Evolutionary conservation across 2,797 vertebrate species (phyloP).

Genomic region (Poecilia velifera): DNA sequence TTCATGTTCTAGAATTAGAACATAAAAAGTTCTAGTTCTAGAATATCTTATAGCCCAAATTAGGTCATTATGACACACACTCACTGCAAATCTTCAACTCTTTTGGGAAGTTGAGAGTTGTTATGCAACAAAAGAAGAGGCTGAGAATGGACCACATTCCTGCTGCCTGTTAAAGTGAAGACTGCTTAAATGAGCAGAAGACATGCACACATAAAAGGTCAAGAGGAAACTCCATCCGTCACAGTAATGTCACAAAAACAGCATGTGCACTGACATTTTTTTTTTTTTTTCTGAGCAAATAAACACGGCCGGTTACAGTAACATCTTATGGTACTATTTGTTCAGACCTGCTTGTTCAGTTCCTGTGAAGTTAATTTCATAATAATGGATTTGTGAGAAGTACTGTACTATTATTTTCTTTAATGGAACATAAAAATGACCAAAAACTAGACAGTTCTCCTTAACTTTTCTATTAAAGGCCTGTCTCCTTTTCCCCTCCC

Average conservation of each 20-base stretch:
- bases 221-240: slow-evolving; percentile 17
- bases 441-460: background rate
- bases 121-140: slow-evolving; percentile 59
- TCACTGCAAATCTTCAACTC: slow-evolving; percentile 19
- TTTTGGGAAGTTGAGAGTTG: slow-evolving; percentile 34
- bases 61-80: slow-evolving; percentile 9
- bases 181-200: slow-evolving; percentile 25
- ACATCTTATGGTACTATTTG: slow-evolving; percentile 3
- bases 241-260: slow-evolving; percentile 15
- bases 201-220: slow-evolving; percentile 20
- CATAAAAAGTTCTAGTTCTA: background rate
- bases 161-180: slow-evolving; percentile 61
- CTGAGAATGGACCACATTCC: slow-evolving; percentile 64
- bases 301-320: background rate
- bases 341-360: slow-evolving; percentile 14
- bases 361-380: background rate
- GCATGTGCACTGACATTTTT: background rate
- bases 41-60: background rate
- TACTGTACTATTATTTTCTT: background rate
- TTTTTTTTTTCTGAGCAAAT: slow-evolving; percentile 9
- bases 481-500: slow-evolving; percentile 23
- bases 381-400: background rate
- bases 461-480: slow-evolving; percentile 1
- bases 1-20: too few relatives aligned
- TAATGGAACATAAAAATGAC: background rate